Percentiles rank a stretch among this genome's conserved stretches.
phyloP scores from a whole-genome alignment of 2,888 invertebrate genomes.

The Acleris holmiana region DNA sequence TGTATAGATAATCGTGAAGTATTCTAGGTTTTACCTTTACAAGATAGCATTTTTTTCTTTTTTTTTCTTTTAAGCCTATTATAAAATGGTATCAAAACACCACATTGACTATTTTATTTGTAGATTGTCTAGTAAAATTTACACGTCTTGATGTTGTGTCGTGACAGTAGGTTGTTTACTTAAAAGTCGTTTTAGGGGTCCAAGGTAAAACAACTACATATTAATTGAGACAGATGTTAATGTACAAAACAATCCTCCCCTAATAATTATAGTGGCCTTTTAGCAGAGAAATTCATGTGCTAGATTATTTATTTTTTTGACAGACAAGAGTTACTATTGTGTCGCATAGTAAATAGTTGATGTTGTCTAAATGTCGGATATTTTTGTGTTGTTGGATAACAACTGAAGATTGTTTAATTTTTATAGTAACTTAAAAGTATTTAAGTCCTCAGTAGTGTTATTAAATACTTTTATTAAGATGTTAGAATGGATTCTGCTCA shows the following conservation, averaged over 20 bases:
- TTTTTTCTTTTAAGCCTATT: slow-evolving; percentile 30
- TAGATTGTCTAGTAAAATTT: slow-evolving; percentile 46
- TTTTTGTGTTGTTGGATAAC: slow-evolving; percentile 49
- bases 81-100: slow-evolving; percentile 29
- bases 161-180: slow-evolving; percentile 54
- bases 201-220: slow-evolving; percentile 28
- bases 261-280: slow-evolving; percentile 55
- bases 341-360: slow-evolving; percentile 48
- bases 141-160: slow-evolving; percentile 72
- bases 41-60: slow-evolving; percentile 57
- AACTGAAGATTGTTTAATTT: slow-evolving; percentile 50
- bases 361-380: slow-evolving; percentile 47
- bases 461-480: slow-evolving; percentile 48
- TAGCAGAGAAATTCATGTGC: slow-evolving; percentile 48
- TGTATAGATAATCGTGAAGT: slow-evolving; percentile 47
- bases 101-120: slow-evolving; percentile 18
- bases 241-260: slow-evolving; percentile 44
- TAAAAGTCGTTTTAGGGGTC: slow-evolving; percentile 44
- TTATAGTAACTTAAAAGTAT: slow-evolving; percentile 65
- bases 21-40: slow-evolving; percentile 53
- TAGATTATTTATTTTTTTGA: slow-evolving; percentile 55
- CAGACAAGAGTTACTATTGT: slow-evolving; percentile 42
- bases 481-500: slow-evolving; percentile 49
- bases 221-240: slow-evolving; percentile 27
- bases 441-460: slow-evolving; percentile 59